A percentile compares a stretch with the other conserved stretches of the same genome.
phyloP scores from a whole-genome alignment of 2,797 vertebrate species.

The Crax fasciolata region DNA sequence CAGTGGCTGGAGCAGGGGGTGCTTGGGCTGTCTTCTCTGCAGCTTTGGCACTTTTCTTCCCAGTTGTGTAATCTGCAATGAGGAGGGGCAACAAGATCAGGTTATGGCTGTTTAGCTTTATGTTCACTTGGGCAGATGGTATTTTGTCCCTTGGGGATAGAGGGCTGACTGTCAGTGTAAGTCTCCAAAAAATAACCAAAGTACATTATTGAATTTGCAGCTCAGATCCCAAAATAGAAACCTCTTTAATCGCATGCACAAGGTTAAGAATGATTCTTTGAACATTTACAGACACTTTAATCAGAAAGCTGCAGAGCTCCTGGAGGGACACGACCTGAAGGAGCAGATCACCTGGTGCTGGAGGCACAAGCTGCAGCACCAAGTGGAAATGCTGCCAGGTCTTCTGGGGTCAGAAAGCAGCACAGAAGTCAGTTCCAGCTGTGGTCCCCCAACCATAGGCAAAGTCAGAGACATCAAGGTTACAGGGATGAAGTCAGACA shows the following conservation, averaged over 20 bases:
- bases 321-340: fast-evolving
- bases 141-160: not conserved
- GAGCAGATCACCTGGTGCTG: not conserved
- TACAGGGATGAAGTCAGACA: not conserved
- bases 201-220: not conserved
- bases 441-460: not conserved
- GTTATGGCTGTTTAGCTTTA: not conserved
- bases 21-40: slow-evolving; percentile 60
- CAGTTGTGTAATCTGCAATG: slow-evolving; percentile 77
- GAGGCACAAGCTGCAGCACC: not conserved
- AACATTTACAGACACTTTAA: slow-evolving; percentile 48
- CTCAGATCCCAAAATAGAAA: slow-evolving; percentile 24
- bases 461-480: not conserved
- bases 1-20: slow-evolving; percentile 21
- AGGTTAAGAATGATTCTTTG: slow-evolving; percentile 3
- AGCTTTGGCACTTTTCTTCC: slow-evolving; percentile 78
- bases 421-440: not conserved
- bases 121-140: not conserved
- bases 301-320: slow-evolving; percentile 38
- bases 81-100: not conserved
- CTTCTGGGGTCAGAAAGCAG: not conserved
- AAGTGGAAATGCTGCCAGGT: not conserved
- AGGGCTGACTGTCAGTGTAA: slow-evolving; percentile 13
- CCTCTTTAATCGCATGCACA: slow-evolving; percentile 5
- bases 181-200: not conserved